These are phyloP conservation scores for Musca vetustissima DNA, from an alignment of 1,140 invertebrate species.

Conservation along the genomic window DNA sequence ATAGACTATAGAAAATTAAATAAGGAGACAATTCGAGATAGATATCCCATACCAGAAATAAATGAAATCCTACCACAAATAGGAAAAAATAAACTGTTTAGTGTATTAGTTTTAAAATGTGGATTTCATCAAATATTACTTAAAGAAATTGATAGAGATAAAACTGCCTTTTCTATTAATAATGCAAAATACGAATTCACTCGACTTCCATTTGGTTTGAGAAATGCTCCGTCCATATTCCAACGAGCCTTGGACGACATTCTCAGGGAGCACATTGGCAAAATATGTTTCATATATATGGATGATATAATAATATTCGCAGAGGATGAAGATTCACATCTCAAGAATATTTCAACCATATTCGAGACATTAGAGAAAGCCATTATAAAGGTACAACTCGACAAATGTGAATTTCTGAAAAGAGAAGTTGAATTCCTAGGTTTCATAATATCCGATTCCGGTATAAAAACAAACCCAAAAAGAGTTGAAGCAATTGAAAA, in stretches of 20 bases:
- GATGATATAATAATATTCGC: constrained; percentile 25
- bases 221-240: constrained; percentile 54
- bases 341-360: constrained; percentile 12
- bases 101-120: constrained; percentile 20
- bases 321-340: constrained; percentile 9
- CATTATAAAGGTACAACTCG: constrained; percentile 55
- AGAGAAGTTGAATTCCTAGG: constrained; percentile 33
- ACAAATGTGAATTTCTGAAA: constrained; percentile 55
- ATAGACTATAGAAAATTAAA: constrained; percentile 16
- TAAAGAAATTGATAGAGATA: neutral
- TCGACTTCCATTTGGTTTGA: constrained; percentile 52
- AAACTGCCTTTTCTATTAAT: constrained; percentile 22
- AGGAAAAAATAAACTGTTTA: neutral
- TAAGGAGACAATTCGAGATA: neutral
- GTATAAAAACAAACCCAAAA: constrained; percentile 30
- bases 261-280: constrained; percentile 25
- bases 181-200: constrained; percentile 47
- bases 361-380: constrained; percentile 38
- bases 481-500: constrained; percentile 28
- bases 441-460: constrained; percentile 29
- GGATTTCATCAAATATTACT: constrained; percentile 21
- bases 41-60: constrained; percentile 7
- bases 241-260: constrained; percentile 50
- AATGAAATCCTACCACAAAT: no score
- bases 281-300: constrained; percentile 25